Evolutionary conservation across 2,797 vertebrate species (phyloP).

Genomic region (Enteromius fasciolatus): DNA sequence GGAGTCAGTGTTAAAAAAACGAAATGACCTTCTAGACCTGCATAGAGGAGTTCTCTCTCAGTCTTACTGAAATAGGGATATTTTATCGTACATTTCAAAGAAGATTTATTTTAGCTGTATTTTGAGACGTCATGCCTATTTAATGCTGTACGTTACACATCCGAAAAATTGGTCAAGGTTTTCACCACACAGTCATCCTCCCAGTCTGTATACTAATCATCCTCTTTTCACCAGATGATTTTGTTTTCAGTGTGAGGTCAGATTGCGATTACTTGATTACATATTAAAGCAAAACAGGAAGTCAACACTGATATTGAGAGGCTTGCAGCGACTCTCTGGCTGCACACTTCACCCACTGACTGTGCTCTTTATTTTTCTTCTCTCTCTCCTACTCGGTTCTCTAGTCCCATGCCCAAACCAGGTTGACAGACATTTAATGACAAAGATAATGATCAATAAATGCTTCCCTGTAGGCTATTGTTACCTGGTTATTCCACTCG

Average conservation of each 20-base stretch:
- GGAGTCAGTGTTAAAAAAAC: not conserved
- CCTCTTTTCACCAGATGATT: constrained; percentile 3
- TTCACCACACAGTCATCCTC: not conserved
- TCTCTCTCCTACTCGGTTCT: constrained; percentile 35
- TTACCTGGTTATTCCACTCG: constrained; percentile 27
- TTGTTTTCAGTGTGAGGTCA: constrained; percentile 25
- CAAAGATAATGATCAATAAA: constrained; percentile 64
- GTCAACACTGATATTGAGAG: not conserved
- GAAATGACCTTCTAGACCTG: not conserved
- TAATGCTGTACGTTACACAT: constrained; percentile 2
- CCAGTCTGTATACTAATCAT: not conserved
- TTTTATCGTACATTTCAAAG: not conserved
- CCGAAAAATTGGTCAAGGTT: not conserved
- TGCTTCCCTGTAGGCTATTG: constrained; percentile 57
- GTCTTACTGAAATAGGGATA: not conserved
- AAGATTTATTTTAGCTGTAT: not conserved
- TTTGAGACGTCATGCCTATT: not conserved
- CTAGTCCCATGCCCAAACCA: constrained; percentile 63
- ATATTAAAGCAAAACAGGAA: constrained; percentile 12
- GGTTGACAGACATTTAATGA: constrained; percentile 62
- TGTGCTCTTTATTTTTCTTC: constrained; percentile 20
- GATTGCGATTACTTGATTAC: constrained; percentile 23
- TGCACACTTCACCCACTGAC: constrained; percentile 69
- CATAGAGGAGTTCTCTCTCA: not conserved
- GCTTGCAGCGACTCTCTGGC: constrained; percentile 11